Evolutionary conservation across 2,888 invertebrate species (phyloP).

Genomic region (Ormyrus thymus): DNA sequence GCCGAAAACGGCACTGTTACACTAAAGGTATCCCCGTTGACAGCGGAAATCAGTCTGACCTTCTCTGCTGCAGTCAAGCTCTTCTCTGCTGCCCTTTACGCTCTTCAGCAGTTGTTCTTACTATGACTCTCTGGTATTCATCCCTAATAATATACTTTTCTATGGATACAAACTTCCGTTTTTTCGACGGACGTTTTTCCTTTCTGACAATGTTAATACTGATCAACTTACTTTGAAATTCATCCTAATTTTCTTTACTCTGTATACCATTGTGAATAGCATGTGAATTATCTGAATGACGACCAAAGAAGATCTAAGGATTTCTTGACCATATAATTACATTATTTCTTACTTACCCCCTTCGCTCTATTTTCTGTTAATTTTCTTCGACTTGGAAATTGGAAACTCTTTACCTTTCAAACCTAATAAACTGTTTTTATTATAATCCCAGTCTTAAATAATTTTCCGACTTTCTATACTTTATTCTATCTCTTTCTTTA

Average conservation of each 20-base stretch:
- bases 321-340: slow-evolving; percentile 1
- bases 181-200: too few species aligned
- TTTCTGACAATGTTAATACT: background rate
- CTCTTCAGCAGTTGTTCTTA: background rate
- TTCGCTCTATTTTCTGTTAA: too few species aligned
- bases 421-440: too few species aligned
- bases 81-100: slow-evolving; percentile 47
- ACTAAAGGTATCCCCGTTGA: slow-evolving; percentile 70
- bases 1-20: slow-evolving; percentile 68
- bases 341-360: too few species aligned
- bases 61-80: too few species aligned
- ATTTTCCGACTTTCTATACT: too few species aligned
- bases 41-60: slow-evolving; percentile 54
- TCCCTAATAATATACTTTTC: slow-evolving; percentile 8
- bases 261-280: slow-evolving; percentile 33
- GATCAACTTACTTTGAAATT: background rate
- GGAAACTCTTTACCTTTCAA: too few species aligned
- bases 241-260: background rate
- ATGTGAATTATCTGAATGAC: background rate
- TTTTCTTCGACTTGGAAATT: too few species aligned
- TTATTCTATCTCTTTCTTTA: too few species aligned
- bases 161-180: too few species aligned
- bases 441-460: too few species aligned
- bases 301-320: background rate
- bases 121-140: slow-evolving; percentile 4